Base-by-base conservation (phyloP, 2,113 vertebrate genomes). In the Numenius arquata region DNA sequence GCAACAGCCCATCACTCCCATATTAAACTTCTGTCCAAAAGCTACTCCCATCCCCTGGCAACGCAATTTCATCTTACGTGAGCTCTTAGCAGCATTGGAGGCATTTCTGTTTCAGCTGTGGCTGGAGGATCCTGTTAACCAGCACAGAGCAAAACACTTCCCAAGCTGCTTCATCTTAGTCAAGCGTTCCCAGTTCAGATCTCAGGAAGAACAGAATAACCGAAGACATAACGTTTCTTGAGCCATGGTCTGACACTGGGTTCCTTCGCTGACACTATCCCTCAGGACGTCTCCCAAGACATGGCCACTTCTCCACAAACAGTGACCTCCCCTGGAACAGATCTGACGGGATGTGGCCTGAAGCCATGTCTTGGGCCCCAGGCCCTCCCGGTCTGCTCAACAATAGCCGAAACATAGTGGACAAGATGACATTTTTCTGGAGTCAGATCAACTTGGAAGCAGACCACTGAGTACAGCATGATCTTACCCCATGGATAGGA, bases 351-450 rank as follows among this genome's bases (percentile, higher is more conserved):
- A 88, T 63, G 45, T 65, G 36, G 56, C 41, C 45, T 47, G 45
- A 87, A 91, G 66, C 16, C 9, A 1, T 2, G 5, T 20, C 25
- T 81, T 0, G 0, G n/a, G 48, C 12, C 43, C 15, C 45, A 62
- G 30, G 32, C n/a, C 40, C 21, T 68, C 22, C 16, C 1, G 3
- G 15, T 52, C 67, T 72, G 53, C 48, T 70, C 58, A 72, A 38
- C 74, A 74, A 45, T 1, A 80, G 50, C 17, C 8, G 6, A 89
- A 90, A 80, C 38, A 47, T 0, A 45, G 41, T 4, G 29, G 59
- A 32, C 6, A 4, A 65, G 38, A 55, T 43, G 48, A 3, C 25
- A 32, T 25, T 63, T 81, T 81, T 80, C 52, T 78, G 29, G 32
- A 73, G 55, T 52, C 45, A 71, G 12, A 71, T 58, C 50, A 85